Percentiles rank a stretch among this genome's conserved stretches.
These are phyloP conservation scores for Diplazon laetatorius DNA, from an alignment of 2,888 invertebrate species.

Conservation along the genomic window DNA sequence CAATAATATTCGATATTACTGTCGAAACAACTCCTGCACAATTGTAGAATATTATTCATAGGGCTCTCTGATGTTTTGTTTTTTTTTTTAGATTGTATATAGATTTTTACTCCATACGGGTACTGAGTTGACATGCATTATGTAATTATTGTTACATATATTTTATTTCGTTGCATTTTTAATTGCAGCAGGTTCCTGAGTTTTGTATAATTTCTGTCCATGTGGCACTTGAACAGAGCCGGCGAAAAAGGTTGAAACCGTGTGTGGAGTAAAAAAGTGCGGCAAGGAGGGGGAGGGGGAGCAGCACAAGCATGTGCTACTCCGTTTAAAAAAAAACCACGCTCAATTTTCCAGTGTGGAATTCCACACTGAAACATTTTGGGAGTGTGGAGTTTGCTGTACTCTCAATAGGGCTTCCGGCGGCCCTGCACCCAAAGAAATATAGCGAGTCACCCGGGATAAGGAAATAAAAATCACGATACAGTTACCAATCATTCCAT, in stretches of 20 bases:
- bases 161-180: background rate
- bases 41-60: background rate
- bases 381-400: no score
- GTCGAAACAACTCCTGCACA: background rate
- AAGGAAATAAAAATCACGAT: background rate
- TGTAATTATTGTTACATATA: background rate
- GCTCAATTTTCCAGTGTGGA: no score
- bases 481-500: conserved; percentile 18
- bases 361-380: no score
- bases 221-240: no score
- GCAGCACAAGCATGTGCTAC: no score
- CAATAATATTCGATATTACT: conserved; percentile 10
- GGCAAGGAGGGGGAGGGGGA: no score
- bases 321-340: no score
- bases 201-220: background rate
- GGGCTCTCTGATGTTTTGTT: conserved; percentile 14
- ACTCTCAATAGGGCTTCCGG: no score
- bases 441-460: background rate
- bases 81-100: background rate
- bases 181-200: background rate
- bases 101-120: background rate
- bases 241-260: no score
- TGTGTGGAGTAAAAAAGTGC: no score
- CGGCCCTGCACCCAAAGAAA: no score
- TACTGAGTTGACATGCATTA: background rate